Base-by-base conservation (phyloP, 2,797 vertebrate genomes). In the Sarcoramphus papa region DNA sequence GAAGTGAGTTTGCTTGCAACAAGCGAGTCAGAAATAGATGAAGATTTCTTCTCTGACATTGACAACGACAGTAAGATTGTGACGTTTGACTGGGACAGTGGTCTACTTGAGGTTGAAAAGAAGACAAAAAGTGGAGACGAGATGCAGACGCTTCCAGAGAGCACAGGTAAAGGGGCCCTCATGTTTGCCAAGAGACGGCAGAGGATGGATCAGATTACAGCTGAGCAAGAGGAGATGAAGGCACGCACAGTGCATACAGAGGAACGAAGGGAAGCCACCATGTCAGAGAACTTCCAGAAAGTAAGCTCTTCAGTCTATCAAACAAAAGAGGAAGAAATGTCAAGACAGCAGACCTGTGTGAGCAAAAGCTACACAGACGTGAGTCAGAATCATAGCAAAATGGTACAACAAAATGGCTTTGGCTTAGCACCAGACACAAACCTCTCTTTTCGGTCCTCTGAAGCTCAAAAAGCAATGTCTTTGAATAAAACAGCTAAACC, bases 161-260 rank as follows among this genome's bases (percentile, higher is more conserved):
- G 98, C 92, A 98, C 99, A 81, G 99, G 99, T 90, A 99, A 99
- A 97, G 99, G 99, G 28, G 99, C 99, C 51, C 90, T 99, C 74
- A 99, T 99, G 99, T 99, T 99, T 98, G 99, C 98, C 88, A 99
- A 98, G 96, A 98, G 99, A 56, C 98, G 99, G 94, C 98, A 98
- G 94, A 98, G 99, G 48, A 99, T 99, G 98, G 99, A 99, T 96
- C 99, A 99, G 97, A 99, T 99, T 83, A 90, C 99, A 14, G 99
- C 99, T 1, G 99, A 99, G 78, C 98, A 99, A 23, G 99, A 99
- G 76, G 99, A 99, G 94, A 97, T 98, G 74, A 98, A 98, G 93
- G 94, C 97, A 63, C 98, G 98, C 30, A 98, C 98, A 5, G 93
- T 97, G 33, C 98, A 98, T 7, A 97, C 98, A 76, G 98, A 99